Conservation (phyloP, 2,113 vertebrate genomes). For the chimpanzee (Pan troglodytes) region DNA sequence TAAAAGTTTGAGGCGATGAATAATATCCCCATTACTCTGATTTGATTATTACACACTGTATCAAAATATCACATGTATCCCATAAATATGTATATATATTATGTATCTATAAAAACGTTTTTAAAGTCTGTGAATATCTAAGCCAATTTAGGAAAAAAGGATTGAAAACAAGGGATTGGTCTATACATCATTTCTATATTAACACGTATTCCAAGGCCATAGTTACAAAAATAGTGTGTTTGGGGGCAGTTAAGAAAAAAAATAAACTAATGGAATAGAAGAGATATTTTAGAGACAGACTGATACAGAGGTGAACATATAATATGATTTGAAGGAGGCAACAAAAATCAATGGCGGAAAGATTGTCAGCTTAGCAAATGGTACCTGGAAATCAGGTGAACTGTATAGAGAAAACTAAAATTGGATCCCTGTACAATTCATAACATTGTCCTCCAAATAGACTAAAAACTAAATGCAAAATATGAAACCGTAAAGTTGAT, state of each 20-base stretch:
- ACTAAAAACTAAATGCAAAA: constrained; percentile 7
- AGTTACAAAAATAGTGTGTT: neutral
- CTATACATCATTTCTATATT: neutral
- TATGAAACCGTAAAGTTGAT: neutral
- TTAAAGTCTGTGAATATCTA: neutral
- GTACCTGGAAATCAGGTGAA: neutral
- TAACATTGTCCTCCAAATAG: neutral
- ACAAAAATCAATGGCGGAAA: neutral
- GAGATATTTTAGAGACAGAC: neutral
- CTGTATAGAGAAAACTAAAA: neutral
- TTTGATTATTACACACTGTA: neutral
- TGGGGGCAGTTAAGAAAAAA: neutral
- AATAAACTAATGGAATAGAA: neutral
- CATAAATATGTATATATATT: neutral
- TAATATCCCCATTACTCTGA: neutral
- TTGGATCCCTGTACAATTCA: neutral
- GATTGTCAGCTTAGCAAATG: neutral
- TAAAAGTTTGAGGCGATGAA: neutral
- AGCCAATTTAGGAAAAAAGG: neutral
- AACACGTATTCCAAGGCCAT: neutral
- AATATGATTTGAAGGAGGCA: neutral
- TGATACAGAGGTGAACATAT: neutral
- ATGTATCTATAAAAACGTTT: neutral
- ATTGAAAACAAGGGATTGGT: neutral
- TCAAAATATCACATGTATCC: neutral